These are phyloP conservation scores for Myiotriccus ornatus DNA, from an alignment of 2,797 vertebrate species.

Conservation along the genomic window DNA sequence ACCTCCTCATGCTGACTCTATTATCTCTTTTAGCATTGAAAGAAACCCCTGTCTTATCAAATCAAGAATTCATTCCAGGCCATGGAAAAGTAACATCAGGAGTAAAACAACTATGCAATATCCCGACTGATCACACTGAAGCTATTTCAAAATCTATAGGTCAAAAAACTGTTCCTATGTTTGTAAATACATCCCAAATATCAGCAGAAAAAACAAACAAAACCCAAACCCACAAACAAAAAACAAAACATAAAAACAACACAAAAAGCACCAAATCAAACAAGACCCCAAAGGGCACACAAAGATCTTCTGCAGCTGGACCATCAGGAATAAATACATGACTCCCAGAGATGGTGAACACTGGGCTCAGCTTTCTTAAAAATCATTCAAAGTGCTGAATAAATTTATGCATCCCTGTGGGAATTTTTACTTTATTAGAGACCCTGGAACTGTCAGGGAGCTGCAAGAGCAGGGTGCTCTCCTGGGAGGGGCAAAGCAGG, in stretches of 20 bases:
- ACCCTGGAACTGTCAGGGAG: neutral
- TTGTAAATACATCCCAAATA: neutral
- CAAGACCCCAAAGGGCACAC: neutral
- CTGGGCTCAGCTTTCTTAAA: neutral
- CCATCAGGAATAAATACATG: neutral
- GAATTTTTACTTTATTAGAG: neutral
- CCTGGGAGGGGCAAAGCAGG: neutral
- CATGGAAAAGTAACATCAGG: neutral
- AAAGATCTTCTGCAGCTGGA: neutral
- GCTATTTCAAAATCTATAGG: neutral
- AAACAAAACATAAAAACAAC: too few relatives aligned
- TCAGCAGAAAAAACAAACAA: neutral
- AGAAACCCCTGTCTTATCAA: fast-evolving
- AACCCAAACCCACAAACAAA: too few relatives aligned
- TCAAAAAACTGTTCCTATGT: neutral
- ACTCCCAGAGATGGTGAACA: neutral
- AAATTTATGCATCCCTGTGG: neutral
- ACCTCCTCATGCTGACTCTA: neutral
- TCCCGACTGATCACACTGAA: neutral
- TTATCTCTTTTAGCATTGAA: neutral
- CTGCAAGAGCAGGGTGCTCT: neutral
- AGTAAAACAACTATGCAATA: neutral
- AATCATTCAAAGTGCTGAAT: neutral
- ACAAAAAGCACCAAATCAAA: neutral
- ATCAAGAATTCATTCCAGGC: neutral